Base-by-base conservation (phyloP, 2,797 vertebrate genomes). In the Aulostomus chinensis region DNA sequence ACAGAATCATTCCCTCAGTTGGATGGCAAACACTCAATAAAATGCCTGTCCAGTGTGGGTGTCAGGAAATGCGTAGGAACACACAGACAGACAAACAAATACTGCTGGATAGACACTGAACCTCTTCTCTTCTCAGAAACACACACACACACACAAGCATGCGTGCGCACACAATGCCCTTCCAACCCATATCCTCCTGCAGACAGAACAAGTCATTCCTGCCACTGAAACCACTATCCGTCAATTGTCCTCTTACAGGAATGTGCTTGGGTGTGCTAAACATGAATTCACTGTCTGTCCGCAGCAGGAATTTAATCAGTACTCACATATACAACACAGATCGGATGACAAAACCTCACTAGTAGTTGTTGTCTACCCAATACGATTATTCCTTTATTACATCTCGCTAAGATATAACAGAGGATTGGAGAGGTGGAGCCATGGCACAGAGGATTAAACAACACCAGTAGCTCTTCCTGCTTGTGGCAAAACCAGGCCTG, bases 241-340 rank as follows among this genome's bases (percentile, higher is more conserved):
- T 84, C 77, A 68, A 54, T 56, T 86, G 78, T 82, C 72, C 78
- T 71, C 59, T 1, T 12, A 26, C 24, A 78, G 71, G 68, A 87
- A 84, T 81, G 78, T 72, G 58, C 67, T 73, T 47, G 50, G 50
- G 67, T 45, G 42, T 40, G 68, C 68, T 77, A 24, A 70, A 59
- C 47, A 75, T 41, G 73, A 56, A 73, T 70, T 38, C 52, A 68
- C 56, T 60, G 70, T 68, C 61, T 79, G 74, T 74, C 73, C 33
- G 43, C 62, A 58, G 35, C 9, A 46, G 41, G 53, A 52, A 79
- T 64, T 31, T 43, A 65, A 73, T 76, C 76, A 37, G 40, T 35
- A 57, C 78, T 85, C 67, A 64, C 66, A 54, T 43, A 76, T 63
- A 73, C 52, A 66, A 60, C 21, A 18, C 46, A 76, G 68, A 73